phyloP scores from a whole-genome alignment of 2,113 vertebrate genomes.

The Pica pica region DNA sequence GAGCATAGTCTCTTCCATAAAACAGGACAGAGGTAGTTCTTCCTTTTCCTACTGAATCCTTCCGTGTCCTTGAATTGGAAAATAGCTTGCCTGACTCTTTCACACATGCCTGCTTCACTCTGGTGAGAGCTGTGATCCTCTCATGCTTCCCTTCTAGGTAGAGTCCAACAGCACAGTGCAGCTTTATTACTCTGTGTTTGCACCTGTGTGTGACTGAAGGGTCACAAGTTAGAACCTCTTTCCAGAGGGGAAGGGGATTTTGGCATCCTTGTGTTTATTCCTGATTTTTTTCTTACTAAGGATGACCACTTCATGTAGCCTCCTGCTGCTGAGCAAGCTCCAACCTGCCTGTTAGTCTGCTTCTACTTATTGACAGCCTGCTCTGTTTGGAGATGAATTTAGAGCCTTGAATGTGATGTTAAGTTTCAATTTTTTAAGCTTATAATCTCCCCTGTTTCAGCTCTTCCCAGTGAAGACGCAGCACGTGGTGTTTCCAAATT shows the following conservation, averaged over 20 bases:
- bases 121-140: not conserved
- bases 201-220: not conserved
- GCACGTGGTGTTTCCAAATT: not conserved
- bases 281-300: not conserved
- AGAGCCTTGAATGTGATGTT: not conserved
- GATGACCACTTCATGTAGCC: not conserved
- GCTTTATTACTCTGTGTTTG: not conserved
- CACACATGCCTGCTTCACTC: not conserved
- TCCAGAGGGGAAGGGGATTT: not conserved
- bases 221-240: not conserved
- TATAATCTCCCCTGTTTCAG: not conserved
- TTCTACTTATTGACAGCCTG: not conserved
- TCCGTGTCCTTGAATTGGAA: not conserved
- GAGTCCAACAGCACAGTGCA: rapidly evolving
- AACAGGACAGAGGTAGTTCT: not conserved
- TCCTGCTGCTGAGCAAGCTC: not conserved
- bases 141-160: not conserved
- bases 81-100: not conserved
- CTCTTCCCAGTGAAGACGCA: not conserved
- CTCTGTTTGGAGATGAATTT: not conserved
- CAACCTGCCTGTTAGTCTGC: not conserved
- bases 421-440: not conserved
- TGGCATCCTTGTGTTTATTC: not conserved
- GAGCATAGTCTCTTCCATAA: not conserved
- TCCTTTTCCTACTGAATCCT: not conserved